phyloP scores from a whole-genome alignment of 2,888 invertebrate genomes.

The Ypsolopha scabrella region DNA sequence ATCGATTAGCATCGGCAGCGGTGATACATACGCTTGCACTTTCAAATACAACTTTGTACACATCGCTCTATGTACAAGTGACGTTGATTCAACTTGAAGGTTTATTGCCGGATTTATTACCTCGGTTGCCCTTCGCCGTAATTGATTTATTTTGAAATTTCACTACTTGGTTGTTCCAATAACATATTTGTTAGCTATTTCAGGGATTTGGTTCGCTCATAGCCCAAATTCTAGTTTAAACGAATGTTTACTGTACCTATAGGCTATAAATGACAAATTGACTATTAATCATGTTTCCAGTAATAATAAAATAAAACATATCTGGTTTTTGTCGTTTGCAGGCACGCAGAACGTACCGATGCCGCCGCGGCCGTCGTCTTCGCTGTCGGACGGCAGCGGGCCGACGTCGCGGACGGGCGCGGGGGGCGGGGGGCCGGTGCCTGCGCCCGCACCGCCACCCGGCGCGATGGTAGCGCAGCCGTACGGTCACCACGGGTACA shows the following conservation, averaged over 20 bases:
- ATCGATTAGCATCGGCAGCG: slow-evolving; percentile 1
- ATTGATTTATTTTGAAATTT: too few species aligned
- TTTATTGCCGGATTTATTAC: too few species aligned
- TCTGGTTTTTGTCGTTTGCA: slow-evolving; percentile 38
- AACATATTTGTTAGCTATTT: too few species aligned
- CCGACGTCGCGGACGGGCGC: slow-evolving; percentile 38
- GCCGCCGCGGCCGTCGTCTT: slow-evolving; percentile 94
- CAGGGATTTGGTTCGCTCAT: too few species aligned
- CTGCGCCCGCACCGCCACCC: slow-evolving; percentile 41
- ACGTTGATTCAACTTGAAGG: neutral
- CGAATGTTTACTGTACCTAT: too few species aligned
- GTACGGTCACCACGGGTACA: slow-evolving; percentile 47
- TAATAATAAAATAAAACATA: neutral
- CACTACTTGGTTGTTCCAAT: too few species aligned
- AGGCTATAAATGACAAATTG: neutral
- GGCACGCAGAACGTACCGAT: slow-evolving; percentile 95
- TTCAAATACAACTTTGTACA: slow-evolving; percentile 23
- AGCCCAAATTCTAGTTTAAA: too few species aligned
- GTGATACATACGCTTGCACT: slow-evolving; percentile 21
- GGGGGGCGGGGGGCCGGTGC: slow-evolving; percentile 33
- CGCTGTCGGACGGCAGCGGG: slow-evolving; percentile 72
- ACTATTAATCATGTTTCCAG: neutral
- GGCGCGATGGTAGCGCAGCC: slow-evolving; percentile 54
- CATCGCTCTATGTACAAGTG: neutral
- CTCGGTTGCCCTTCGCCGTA: too few species aligned